Evolutionary conservation across 2,888 invertebrate species (phyloP).

Genomic region (Synanthedon vespiformis): DNA sequence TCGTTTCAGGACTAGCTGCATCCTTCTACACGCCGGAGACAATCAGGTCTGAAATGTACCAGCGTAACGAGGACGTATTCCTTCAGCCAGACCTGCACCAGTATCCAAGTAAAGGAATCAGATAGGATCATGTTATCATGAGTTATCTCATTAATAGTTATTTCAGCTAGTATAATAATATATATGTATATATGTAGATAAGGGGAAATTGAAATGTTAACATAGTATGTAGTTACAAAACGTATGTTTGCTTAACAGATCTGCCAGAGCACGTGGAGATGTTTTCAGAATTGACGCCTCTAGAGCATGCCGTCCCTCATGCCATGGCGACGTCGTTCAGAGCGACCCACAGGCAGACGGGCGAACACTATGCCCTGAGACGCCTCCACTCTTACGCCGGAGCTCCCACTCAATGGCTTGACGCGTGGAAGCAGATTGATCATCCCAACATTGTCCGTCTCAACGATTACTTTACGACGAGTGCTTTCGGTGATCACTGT

Average conservation of each 20-base stretch:
- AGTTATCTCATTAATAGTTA: no score
- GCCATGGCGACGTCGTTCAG: constrained; percentile 90
- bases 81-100: constrained; percentile 76
- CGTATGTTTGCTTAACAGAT: constrained; percentile 56
- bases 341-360: constrained; percentile 88
- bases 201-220: no score
- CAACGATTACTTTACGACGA: constrained; percentile 93
- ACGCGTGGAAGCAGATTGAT: constrained; percentile 94
- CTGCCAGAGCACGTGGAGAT: constrained; percentile 90
- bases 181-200: no score
- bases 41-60: constrained; percentile 81
- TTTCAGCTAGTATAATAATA: no score
- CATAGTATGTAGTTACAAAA: constrained; percentile 30
- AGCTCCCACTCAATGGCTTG: constrained; percentile 88
- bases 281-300: constrained; percentile 87
- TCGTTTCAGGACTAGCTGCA: constrained; percentile 53
- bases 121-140: no score
- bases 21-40: constrained; percentile 89
- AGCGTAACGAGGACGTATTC: constrained; percentile 78
- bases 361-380: constrained; percentile 86
- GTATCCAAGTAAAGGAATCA: constrained; percentile 30
- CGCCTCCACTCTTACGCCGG: constrained; percentile 88
- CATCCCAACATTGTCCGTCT: constrained; percentile 96
- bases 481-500: constrained; percentile 97
- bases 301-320: constrained; percentile 77